A percentile compares a stretch with the other conserved stretches of the same genome.
phyloP scores from a whole-genome alignment of 2,113 vertebrate genomes.

The Hyla sarda region DNA sequence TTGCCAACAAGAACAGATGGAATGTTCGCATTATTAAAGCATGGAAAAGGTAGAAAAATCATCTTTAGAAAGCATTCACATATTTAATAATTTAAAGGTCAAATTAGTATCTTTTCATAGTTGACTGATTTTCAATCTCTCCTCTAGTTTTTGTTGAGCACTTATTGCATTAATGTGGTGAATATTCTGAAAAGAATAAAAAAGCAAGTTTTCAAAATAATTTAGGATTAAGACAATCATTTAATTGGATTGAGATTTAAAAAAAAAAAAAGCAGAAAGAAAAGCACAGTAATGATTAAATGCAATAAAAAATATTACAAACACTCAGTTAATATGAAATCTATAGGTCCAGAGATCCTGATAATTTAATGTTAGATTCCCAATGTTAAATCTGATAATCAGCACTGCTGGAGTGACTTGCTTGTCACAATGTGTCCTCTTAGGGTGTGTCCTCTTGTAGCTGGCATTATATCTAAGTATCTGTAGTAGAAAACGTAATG shows the following conservation, averaged over 20 bases:
- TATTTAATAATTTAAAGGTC: constrained; percentile 60
- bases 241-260: constrained; percentile 4
- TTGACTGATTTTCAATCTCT: constrained; percentile 48
- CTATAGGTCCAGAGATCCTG: not conserved
- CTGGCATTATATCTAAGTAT: no score
- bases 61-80: constrained; percentile 56
- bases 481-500: no score
- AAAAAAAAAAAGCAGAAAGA: not conserved
- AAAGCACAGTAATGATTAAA: not conserved
- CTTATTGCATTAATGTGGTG: constrained; percentile 1
- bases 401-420: no score
- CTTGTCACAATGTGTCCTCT: no score
- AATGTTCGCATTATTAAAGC: constrained; percentile 55
- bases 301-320: no score
- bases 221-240: constrained; percentile 26
- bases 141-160: constrained; percentile 36
- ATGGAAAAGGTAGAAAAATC: constrained; percentile 51
- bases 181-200: constrained; percentile 18
- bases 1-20: constrained; percentile 59
- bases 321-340: not conserved
- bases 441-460: no score
- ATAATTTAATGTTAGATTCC: not conserved
- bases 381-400: not conserved
- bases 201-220: constrained; percentile 10
- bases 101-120: constrained; percentile 56